Evolutionary conservation across 2,113 vertebrate genomes (phyloP), one percentile per base, ranked within the genome.

Genomic region (Brachypteracias leptosomus): DNA sequence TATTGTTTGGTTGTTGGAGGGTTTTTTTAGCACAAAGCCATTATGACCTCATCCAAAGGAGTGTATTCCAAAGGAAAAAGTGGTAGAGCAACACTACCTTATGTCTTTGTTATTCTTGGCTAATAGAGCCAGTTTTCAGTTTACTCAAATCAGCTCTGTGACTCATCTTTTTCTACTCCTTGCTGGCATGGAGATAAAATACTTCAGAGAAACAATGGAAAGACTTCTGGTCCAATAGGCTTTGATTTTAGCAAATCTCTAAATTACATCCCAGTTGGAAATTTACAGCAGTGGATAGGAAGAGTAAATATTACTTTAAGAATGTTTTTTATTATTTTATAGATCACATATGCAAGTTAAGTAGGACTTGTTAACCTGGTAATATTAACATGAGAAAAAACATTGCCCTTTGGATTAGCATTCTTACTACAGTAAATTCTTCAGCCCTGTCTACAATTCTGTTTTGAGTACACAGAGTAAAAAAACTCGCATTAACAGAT

Each of bases 101-200:
- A 80, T 36, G 12, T 77, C 63, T 10, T 59, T 93, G 71, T 83
- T 93, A 70, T 93, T 95, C 71, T 83, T 96, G 54, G 74, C 55
- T 88, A 65, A 52, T 3, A 77, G 46, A 79, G 13, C 2, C 25
- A 68, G 21, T 52, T 85, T 82, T 78, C 31, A 82, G 62, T 88
- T 94, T 96, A 90, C 85, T 90, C 62, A 88, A 62, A 88, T 85
- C 44, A 91, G 31, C 44, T 85, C 62, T 76, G n/a, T 91, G 75
- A 93, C 85, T 94, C 90, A 77, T 93, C 75, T 83, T n/a, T 86
- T 95, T 95, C 90, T 93, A 58, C 40, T 85, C 33, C 26, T 93
- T 90, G 75, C 92, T 96, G 79, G 82, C 90, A 79, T 66, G 62
- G 66, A 85, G 75, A 88, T 49, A 88, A 94, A 96, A 88, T 79